Conservation (phyloP, 2,888 invertebrate species). For the Rhagonycha lutea region DNA sequence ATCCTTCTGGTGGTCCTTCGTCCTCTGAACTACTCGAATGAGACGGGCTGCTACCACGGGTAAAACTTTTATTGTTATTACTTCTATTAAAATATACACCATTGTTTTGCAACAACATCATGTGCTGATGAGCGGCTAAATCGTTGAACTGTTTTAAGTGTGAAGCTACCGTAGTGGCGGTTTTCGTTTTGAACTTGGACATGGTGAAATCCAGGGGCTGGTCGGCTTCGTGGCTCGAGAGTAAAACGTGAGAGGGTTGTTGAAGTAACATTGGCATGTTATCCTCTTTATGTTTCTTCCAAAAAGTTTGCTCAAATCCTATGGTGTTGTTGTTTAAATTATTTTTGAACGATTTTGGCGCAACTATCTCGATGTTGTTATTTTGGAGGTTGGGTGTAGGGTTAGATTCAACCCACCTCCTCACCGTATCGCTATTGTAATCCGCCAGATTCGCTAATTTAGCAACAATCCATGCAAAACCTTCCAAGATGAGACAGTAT, state of each 20-base stretch:
- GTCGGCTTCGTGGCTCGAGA: constrained; percentile 58
- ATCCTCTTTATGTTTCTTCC: constrained; percentile 49
- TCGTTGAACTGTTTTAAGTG: constrained; percentile 51
- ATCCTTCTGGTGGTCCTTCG: constrained; percentile 49
- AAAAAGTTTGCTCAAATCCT: constrained; percentile 52
- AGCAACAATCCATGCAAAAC: constrained; percentile 27
- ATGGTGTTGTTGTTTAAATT: constrained; percentile 60
- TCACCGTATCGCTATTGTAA: constrained; percentile 62
- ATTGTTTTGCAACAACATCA: constrained; percentile 54
- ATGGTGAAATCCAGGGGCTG: constrained; percentile 79
- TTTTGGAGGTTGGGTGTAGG: constrained; percentile 59
- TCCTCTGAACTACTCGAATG: constrained; percentile 55
- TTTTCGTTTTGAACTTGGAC: constrained; percentile 59
- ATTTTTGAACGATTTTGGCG: constrained; percentile 47
- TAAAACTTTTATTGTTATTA: constrained; percentile 50
- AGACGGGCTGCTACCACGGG: constrained; percentile 51
- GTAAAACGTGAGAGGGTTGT: constrained; percentile 54
- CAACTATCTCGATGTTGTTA: constrained; percentile 37
- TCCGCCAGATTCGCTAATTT: constrained; percentile 62
- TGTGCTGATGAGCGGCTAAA: constrained; percentile 49
- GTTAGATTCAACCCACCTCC: constrained; percentile 63
- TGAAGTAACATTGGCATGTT: constrained; percentile 67
- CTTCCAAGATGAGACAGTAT: constrained; percentile 32
- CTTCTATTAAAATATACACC: constrained; percentile 51
- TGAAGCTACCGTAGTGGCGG: constrained; percentile 47